Evolutionary conservation across 2,888 invertebrate species (phyloP).

Genomic region (Macaria liturata): DNA sequence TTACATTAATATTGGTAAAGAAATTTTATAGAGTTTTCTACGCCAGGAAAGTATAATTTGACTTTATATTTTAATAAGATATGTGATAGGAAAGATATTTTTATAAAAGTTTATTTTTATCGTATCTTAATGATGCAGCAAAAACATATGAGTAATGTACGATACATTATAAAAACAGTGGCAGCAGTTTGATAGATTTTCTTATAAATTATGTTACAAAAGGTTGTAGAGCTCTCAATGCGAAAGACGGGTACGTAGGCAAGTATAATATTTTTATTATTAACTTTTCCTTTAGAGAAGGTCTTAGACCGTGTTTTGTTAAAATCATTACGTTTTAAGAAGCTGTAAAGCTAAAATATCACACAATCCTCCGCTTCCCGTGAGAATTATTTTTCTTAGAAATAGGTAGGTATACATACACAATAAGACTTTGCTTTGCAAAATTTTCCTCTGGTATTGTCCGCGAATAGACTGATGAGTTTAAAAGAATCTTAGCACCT

Average conservation of each 20-base stretch:
- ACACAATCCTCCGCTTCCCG: constrained; percentile 64
- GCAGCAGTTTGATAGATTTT: constrained; percentile 33
- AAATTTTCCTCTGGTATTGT: constrained; percentile 70
- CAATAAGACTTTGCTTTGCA: constrained; percentile 69
- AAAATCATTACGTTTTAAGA: constrained; percentile 58
- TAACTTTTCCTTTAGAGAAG: constrained; percentile 28
- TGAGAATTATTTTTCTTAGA: constrained; percentile 68
- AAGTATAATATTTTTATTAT: constrained; percentile 33
- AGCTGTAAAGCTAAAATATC: constrained; percentile 82
- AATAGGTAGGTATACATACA: constrained; percentile 50
- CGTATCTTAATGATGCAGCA: constrained; percentile 26
- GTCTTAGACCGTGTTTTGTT: constrained; percentile 65
- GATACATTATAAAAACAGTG: constrained; percentile 20
- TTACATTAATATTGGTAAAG: constrained; percentile 28
- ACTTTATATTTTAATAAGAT: constrained; percentile 64
- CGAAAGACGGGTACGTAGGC: constrained; percentile 40
- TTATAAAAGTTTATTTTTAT: constrained; percentile 38
- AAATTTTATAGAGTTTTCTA: constrained; percentile 44
- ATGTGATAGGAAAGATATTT: constrained; percentile 70
- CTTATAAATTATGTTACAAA: constrained; percentile 25
- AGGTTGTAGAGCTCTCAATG: constrained; percentile 28
- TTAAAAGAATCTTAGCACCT: constrained; percentile 46
- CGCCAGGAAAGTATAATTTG: constrained; percentile 56
- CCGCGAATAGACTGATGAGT: constrained; percentile 56
- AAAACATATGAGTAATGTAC: constrained; percentile 16